Base-by-base conservation (phyloP, 2,797 vertebrate species). In the Mycteria americana region DNA sequence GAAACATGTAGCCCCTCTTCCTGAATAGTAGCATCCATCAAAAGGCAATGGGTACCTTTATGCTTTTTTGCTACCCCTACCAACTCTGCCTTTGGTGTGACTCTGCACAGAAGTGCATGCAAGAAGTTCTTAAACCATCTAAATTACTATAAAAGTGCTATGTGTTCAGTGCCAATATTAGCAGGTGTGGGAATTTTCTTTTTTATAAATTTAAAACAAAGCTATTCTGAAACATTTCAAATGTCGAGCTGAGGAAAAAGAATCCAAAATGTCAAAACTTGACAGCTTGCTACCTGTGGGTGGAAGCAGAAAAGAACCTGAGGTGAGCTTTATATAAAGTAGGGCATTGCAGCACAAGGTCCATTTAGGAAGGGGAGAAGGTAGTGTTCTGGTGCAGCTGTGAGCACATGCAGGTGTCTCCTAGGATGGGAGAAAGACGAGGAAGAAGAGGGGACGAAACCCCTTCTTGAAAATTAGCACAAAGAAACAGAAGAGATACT, bases 261-360 rank as follows among this genome's bases (percentile, higher is more conserved):
- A 88, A 93, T 18, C 41, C 35, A 63, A 85, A 85, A 88, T 48
- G 50, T 69, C 85, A 92, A 73, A 92, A 87, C 67, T 64, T 94
- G 89, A 87, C 73, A 88, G 68, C 62, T 76, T 67, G 64, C 62
- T 81, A 80, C 78, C 67, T 93, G 89, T 67, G 75, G 37, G 50
- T 67, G 24, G 75, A 83, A 83, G 74, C 2, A 0, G 51, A 82
- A 92, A 91, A 85, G 56, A 85, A 83, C 18, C 43, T 86, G 76
- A 91, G 70, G 75, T 89, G 65, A 90, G 68, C 45, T 79, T 89
- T 89, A 78, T 45, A 54, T 73, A 90, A 95, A 89, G 54, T 89
- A 60, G 67, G 72, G 27, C 90, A 85, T 4, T 72, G 57, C 48
- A 85, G 68, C 50, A 95, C 27, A 63, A 89, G n/a, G 57, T 64